phyloP scores from a whole-genome alignment of 2,888 invertebrate species.

The Electrophaes corylata region DNA sequence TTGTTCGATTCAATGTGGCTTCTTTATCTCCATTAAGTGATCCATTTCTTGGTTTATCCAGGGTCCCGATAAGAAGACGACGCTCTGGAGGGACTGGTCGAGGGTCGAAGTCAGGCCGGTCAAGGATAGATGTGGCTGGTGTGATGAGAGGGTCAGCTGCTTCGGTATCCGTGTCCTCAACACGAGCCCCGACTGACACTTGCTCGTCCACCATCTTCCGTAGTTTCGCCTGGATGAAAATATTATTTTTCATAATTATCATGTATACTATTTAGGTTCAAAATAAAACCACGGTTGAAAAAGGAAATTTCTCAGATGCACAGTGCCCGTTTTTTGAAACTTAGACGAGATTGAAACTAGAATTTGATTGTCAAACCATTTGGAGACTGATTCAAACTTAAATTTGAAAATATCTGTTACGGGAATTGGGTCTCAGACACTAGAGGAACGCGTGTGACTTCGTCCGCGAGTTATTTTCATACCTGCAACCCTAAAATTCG shows the following conservation, averaged over 20 bases:
- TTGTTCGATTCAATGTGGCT: slow-evolving; percentile 68
- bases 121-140: slow-evolving; percentile 77
- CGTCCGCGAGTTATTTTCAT: too few relatives aligned
- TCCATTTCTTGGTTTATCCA: slow-evolving; percentile 78
- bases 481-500: too few relatives aligned
- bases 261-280: too few relatives aligned
- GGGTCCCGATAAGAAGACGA: slow-evolving; percentile 71
- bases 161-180: slow-evolving; percentile 82
- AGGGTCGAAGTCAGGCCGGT: slow-evolving; percentile 63
- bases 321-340: too few relatives aligned
- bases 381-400: too few relatives aligned
- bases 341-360: too few relatives aligned
- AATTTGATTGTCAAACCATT: too few relatives aligned
- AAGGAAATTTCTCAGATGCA: too few relatives aligned
- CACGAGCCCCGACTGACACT: slow-evolving; percentile 87
- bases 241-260: neutral
- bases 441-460: too few relatives aligned
- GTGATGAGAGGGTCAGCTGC: slow-evolving; percentile 82
- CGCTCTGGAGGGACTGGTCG: slow-evolving; percentile 73
- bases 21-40: slow-evolving; percentile 75
- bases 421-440: too few relatives aligned
- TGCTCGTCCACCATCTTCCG: slow-evolving; percentile 96
- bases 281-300: too few relatives aligned
- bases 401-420: too few relatives aligned
- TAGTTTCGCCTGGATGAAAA: slow-evolving; percentile 86